These are phyloP conservation scores for Cephus runcator DNA, from an alignment of 2,888 invertebrate species.

Conservation along the genomic window DNA sequence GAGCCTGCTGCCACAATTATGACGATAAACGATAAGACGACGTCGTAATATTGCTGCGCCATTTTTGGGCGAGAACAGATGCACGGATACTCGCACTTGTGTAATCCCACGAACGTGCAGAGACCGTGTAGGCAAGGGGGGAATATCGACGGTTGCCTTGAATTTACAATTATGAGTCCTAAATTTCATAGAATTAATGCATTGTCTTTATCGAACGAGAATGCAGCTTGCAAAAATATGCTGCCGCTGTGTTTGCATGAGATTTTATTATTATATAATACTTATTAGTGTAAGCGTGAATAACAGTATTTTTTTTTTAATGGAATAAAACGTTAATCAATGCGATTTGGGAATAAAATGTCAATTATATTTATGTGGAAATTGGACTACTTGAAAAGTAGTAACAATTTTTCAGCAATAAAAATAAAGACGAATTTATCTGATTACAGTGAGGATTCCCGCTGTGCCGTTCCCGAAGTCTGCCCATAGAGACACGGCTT, in stretches of 20 bases:
- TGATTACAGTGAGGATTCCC: neutral
- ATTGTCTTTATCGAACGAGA: neutral
- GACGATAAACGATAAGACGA: neutral
- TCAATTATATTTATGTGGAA: no score
- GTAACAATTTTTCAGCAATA: neutral
- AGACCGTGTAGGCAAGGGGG: neutral
- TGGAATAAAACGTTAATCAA: neutral
- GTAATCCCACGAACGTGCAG: no score
- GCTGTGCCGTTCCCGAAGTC: neutral
- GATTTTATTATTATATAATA: neutral
- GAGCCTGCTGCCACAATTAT: no score
- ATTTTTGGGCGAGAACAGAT: no score
- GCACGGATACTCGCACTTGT: no score
- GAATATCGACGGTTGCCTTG: no score
- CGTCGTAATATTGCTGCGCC: neutral
- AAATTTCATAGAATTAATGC: neutral
- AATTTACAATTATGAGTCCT: no score
- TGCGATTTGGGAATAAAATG: neutral
- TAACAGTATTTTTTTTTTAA: neutral
- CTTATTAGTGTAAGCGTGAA: no score
- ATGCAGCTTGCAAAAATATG: no score
- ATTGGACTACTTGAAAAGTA: neutral
- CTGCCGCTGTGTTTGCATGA: no score
- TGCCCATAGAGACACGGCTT: slow-evolving; percentile 11
- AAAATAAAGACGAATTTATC: slow-evolving; percentile 5